A percentile compares a stretch with the other conserved stretches of the same genome.
Evolutionary conservation across 1,140 invertebrate species (phyloP).

Genomic region (Proctacanthus coquilletti): DNA sequence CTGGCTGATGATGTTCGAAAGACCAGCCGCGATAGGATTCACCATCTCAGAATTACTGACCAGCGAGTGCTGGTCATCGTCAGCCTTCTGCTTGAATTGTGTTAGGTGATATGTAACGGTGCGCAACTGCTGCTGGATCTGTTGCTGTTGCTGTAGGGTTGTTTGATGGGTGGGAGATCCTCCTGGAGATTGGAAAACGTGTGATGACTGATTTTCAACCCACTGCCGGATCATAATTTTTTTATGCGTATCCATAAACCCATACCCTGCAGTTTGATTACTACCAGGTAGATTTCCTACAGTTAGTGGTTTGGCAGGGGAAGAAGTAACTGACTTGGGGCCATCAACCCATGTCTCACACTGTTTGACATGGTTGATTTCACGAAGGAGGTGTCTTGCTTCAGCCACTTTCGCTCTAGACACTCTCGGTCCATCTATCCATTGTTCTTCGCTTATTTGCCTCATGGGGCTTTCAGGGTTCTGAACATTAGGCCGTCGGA

Average conservation of each 20-base stretch:
- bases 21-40: constrained; percentile 7
- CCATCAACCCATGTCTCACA: constrained; percentile 90
- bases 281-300: constrained; percentile 22
- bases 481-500: constrained; percentile 25
- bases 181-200: constrained; percentile 37
- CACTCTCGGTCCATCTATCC: constrained; percentile 88
- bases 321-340: constrained; percentile 37
- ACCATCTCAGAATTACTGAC: constrained; percentile 9
- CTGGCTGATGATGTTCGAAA: constrained; percentile 6
- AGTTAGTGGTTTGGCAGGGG: constrained; percentile 12
- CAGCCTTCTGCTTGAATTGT: constrained; percentile 26
- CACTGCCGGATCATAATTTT: constrained; percentile 86
- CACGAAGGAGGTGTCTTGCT: constrained; percentile 59
- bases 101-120: constrained; percentile 17
- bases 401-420: constrained; percentile 69
- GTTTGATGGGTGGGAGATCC: constrained; percentile 13
- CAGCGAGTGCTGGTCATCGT: constrained; percentile 11
- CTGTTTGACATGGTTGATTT: constrained; percentile 55
- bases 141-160: constrained; percentile 13
- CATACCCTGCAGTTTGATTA: constrained; percentile 40
- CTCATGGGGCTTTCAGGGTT: constrained; percentile 23
- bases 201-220: constrained; percentile 79
- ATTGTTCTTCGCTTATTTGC: constrained; percentile 63
- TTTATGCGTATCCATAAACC: constrained; percentile 82
- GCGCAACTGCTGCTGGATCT: constrained; percentile 10